Evolutionary conservation across 2,888 invertebrate genomes (phyloP), one percentile per base, ranked within the genome.

Genomic region (Orthosia gracilis): DNA sequence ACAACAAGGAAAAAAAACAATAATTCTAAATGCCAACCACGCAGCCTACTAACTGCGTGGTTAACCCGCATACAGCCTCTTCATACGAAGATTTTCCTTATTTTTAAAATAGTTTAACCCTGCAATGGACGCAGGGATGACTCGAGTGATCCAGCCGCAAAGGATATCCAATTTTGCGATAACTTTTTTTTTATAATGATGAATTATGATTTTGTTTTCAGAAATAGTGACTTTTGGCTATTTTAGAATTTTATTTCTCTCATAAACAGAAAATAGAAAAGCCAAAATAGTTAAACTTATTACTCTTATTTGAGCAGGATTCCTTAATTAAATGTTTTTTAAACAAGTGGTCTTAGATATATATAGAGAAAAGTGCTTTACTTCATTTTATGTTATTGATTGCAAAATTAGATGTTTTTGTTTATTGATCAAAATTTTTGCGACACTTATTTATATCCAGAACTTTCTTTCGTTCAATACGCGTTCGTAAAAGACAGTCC

Each of bases 41-140:
- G 17, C 54, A n/a, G 54, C 23, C 4, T 23, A 50, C 40, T 50
- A 52, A 26, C n/a, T n/a, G 55, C 11, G 17, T 26, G 18, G 47
- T 55, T 11, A 47, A 15, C 4, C 21, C 15, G 3, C 40, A 64
- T 18, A 45, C 40, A 47, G 58, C 45, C 3, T n/a, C 54, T 72
- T 47, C 45, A 31, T 71, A 17, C 31, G 13, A 23, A 62, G 55
- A 15, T 73, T 73, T 55, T 62, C 40, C 61, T 72, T 55, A 57
- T 11, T 73, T 73, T 11, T 40, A 40, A 40, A 61, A 55, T 31
- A 23, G 4, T 23, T 40, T 72, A 55, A 73, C 73, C 73, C 73
- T 55, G 3, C 1, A 7, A 13, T 40, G 54, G 15, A 40, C n/a
- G 23, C 4, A 23, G 18, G 31, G n/a, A 17, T 58, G 13, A 50